These are phyloP conservation scores for Stictonetta naevosa DNA, from an alignment of 2,113 vertebrate genomes.

Conservation along the genomic window DNA sequence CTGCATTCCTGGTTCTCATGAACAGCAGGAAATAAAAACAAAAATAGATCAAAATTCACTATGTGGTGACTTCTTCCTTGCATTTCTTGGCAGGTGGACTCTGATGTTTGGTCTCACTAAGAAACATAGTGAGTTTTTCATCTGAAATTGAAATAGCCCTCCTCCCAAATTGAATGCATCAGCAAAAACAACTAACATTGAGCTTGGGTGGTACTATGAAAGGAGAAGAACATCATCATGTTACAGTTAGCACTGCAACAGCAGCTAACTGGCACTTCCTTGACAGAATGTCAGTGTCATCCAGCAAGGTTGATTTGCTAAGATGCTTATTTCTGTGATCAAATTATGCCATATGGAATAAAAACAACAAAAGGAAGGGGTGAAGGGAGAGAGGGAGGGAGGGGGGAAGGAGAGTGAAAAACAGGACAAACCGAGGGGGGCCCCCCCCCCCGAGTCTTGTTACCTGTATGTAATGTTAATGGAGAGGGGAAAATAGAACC, in stretches of 20 bases:
- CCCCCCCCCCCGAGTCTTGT: no score
- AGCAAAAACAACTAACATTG: not conserved
- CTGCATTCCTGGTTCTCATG: slow-evolving; percentile 41
- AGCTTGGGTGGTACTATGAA: not conserved
- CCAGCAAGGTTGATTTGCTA: not conserved
- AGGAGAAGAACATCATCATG: not conserved
- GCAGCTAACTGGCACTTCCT: not conserved
- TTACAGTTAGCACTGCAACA: not conserved
- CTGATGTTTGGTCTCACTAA: slow-evolving; percentile 11
- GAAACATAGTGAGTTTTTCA: not conserved
- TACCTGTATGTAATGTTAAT: not conserved
- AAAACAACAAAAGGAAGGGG: not conserved
- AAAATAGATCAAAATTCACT: slow-evolving; percentile 56
- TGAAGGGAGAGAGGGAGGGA: not conserved
- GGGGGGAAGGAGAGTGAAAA: not conserved
- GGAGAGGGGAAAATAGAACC: not conserved
- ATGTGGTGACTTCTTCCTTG: slow-evolving; percentile 12
- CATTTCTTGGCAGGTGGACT: slow-evolving; percentile 49
- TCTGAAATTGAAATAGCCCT: not conserved
- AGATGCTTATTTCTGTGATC: not conserved
- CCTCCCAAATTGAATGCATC: not conserved
- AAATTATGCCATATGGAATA: not conserved
- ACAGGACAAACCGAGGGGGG: no score
- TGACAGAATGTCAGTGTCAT: not conserved
- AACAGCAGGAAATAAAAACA: slow-evolving; percentile 56